Base-by-base conservation (phyloP, 2,888 invertebrate genomes). In the Dicranocentrus wangi region DNA sequence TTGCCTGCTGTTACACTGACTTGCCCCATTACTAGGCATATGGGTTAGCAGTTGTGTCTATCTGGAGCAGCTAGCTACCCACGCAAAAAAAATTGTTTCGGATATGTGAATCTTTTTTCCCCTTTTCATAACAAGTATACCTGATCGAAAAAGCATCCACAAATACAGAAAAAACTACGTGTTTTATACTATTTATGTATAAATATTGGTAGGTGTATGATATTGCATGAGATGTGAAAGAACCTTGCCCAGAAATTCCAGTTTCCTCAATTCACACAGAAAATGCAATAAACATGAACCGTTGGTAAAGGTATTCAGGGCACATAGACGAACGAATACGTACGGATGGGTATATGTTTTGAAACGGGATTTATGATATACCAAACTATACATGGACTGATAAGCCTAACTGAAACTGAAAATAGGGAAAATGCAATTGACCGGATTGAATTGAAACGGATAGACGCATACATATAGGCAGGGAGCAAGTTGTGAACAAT, bases 271-370 rank as follows among this genome's bases (percentile, higher is more conserved):
- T 55, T 55, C 55, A 21, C 55, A 55, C 55, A 19, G 13, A 19
- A 55, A 55, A 55, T 55, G 21, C 55, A 55, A 55, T 55, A 55
- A 55, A 55, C 2, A 55, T 55, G 23, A 55, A 21, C 21, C 3
- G 32, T 10, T 7, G 10, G 32, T 32, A 32, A 32, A 32, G 10
- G 32, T 10, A 32, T 32, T 10, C 32, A 32, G 32, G 32, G 10
- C 5, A 32, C 32, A n/a, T n/a, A 32, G 32, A 32, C n/a, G n/a
- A n/a, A n/a, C n/a, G n/a, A n/a, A n/a, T n/a, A n/a, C 32, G 10
- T 32, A 32, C 32, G 10, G 32, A 32, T n/a, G n/a, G n/a, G n/a
- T n/a, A n/a, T 32, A 32, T 32, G 3, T 32, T 32, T 32, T 10
- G 10, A 32, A 32, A 32, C 10, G 32, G 5, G 32, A 32, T 47